Evolutionary conservation across 2,113 vertebrate genomes (phyloP).

Genomic region (Mirounga angustirostris): DNA sequence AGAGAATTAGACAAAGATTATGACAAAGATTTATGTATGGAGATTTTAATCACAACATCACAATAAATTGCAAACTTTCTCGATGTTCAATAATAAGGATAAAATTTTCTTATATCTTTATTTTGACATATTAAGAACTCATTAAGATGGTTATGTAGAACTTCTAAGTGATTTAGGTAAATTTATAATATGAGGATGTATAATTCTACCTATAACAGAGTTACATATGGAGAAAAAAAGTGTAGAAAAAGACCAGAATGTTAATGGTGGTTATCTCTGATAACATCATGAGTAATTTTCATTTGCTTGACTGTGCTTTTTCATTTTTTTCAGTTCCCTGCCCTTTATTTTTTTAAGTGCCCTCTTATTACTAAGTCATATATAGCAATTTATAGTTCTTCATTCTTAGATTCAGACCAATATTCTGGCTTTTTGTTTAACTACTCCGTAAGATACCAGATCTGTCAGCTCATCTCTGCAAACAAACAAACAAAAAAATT

Average conservation of each 20-base stretch:
- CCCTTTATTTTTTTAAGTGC: not conserved
- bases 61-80: constrained; percentile 35
- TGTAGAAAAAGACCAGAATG: not conserved
- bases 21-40: not conserved
- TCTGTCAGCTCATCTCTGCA: constrained; percentile 1
- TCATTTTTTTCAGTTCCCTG: not conserved
- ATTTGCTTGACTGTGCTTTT: not conserved
- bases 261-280: constrained; percentile 34
- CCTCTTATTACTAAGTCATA: constrained; percentile 24
- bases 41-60: constrained; percentile 49
- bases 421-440: not conserved
- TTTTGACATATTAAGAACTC: not conserved
- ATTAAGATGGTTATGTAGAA: constrained; percentile 6
- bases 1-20: not conserved
- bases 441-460: not conserved
- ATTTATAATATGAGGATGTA: not conserved
- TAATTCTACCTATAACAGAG: constrained; percentile 34
- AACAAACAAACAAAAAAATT: not conserved
- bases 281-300: constrained; percentile 46
- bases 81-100: not conserved
- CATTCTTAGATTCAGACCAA: constrained; percentile 30
- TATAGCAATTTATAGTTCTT: not conserved
- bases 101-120: not conserved
- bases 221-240: not conserved
- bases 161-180: constrained; percentile 30